Percentiles rank a stretch among this genome's conserved stretches.
phyloP scores from a whole-genome alignment of 2,797 vertebrate species.

The Sebastes baramenuke region DNA sequence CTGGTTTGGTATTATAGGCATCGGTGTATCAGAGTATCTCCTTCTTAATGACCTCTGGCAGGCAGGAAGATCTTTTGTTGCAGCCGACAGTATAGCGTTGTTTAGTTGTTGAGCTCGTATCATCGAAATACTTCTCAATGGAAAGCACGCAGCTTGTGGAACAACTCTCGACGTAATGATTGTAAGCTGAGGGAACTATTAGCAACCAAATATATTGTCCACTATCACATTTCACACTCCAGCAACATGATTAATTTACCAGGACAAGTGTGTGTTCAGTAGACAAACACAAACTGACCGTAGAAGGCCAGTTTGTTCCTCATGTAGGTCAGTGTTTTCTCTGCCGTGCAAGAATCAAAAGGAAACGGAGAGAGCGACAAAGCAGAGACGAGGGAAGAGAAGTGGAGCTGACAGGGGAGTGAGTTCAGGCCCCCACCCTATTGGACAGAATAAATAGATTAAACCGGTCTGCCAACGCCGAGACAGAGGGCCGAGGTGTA shows the following conservation, averaged over 20 bases:
- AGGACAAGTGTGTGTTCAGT: not conserved
- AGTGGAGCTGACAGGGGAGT: conserved; percentile 68
- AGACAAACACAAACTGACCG: not conserved
- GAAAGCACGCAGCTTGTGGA: not conserved
- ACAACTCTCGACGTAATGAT: not conserved
- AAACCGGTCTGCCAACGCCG: conserved; percentile 25
- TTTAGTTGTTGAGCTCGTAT: not conserved
- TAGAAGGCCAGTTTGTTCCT: not conserved
- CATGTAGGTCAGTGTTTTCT: conserved; percentile 27
- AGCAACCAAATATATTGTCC: not conserved
- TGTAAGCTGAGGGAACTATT: not conserved
- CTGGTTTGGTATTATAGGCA: conserved; percentile 1
- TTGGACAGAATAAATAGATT: conserved; percentile 81
- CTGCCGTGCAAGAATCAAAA: not conserved
- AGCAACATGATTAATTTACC: conserved; percentile 13
- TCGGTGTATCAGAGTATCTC: not conserved
- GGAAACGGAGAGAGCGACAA: conserved; percentile 18
- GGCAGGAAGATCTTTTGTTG: not conserved
- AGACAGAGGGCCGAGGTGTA: not conserved
- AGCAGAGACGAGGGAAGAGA: conserved; percentile 8
- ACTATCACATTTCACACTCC: conserved; percentile 23
- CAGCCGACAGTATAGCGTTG: not conserved
- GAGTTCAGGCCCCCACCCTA: conserved; percentile 45
- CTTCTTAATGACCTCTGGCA: conserved; percentile 14
- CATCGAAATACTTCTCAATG: not conserved